Evolutionary conservation across 1,140 invertebrate species (phyloP).

Genomic region (Euura saliciscinereae): DNA sequence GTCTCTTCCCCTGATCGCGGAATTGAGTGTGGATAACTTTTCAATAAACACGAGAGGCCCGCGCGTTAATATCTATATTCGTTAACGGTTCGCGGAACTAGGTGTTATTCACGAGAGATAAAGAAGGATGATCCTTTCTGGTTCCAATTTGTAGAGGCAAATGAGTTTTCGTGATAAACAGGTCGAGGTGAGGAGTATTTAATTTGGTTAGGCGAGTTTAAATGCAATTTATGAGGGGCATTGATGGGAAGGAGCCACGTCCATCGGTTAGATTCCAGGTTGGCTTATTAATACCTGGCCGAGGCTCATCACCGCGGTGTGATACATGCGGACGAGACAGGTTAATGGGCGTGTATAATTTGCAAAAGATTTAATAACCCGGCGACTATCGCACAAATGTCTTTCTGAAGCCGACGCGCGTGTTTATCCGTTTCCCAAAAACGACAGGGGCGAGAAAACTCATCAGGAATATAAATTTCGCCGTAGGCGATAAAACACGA

Average conservation of each 20-base stretch:
- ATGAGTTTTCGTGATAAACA: too few species aligned
- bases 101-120: too few species aligned
- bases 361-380: constrained; percentile 52
- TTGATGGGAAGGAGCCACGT: not conserved
- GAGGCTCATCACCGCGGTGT: constrained; percentile 23
- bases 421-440: not conserved
- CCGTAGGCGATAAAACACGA: not conserved
- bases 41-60: too few species aligned
- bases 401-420: constrained; percentile 35
- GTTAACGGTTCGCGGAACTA: too few species aligned
- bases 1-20: too few species aligned
- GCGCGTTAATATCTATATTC: too few species aligned
- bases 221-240: too few species aligned
- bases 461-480: not conserved
- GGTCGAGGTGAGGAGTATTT: too few species aligned
- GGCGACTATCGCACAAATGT: constrained; percentile 35
- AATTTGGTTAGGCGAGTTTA: too few species aligned
- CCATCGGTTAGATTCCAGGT: not conserved
- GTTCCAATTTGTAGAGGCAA: too few species aligned
- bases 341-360: constrained; percentile 51
- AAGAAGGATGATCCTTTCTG: too few species aligned
- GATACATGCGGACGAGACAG: constrained; percentile 51
- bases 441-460: constrained; percentile 1
- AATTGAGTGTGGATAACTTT: too few species aligned
- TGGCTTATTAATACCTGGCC: not conserved